Percentiles rank a stretch among this genome's conserved stretches.
phyloP scores from a whole-genome alignment of 2,888 invertebrate genomes.

The Neuroscelio doddi region DNA sequence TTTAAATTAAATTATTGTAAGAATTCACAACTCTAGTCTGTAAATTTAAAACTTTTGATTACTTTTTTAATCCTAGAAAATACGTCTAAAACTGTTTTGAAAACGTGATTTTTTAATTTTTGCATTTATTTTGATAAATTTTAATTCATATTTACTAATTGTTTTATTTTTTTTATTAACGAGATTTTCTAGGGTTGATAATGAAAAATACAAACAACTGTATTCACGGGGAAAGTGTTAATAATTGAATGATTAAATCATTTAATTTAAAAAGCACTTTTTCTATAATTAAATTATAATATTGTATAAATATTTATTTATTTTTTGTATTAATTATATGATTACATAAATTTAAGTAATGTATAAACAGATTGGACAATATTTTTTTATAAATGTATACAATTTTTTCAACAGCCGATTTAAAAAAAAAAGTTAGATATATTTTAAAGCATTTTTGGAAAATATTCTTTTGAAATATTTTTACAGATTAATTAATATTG shows the following conservation, averaged over 20 bases:
- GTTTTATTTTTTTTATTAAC: no score
- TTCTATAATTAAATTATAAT: background rate
- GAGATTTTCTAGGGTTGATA: background rate
- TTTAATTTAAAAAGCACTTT: no score
- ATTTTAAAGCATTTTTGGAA: background rate
- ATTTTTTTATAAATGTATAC: background rate
- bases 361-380: background rate
- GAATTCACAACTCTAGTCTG: constrained; percentile 62
- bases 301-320: constrained; percentile 6
- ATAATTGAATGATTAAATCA: no score
- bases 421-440: background rate
- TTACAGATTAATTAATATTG: no score
- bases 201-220: background rate
- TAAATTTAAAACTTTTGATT: constrained; percentile 48
- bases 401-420: background rate
- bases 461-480: no score
- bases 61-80: constrained; percentile 23
- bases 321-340: background rate
- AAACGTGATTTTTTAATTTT: background rate
- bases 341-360: background rate
- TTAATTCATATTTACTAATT: no score
- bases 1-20: constrained; percentile 43
- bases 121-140: background rate
- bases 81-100: background rate
- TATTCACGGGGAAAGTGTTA: background rate